Evolutionary conservation across 2,113 vertebrate genomes (phyloP), one percentile per base, ranked within the genome.

Genomic region (Tauraco erythrolophus): DNA sequence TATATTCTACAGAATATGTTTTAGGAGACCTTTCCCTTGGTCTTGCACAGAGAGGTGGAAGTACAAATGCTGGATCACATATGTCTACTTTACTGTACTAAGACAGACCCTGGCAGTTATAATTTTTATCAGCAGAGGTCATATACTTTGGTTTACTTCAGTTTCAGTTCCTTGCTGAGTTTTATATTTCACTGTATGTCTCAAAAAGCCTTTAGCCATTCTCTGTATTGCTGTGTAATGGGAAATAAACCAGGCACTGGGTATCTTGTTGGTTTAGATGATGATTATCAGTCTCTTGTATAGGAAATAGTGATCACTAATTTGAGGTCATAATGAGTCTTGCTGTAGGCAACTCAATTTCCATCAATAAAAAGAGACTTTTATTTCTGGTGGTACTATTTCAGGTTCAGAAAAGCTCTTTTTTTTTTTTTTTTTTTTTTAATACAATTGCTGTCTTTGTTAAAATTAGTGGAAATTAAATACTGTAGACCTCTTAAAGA

Each of bases 251-350:
- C 56, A 95, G 11, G 21, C 10, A 60, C 43, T 25, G n/a, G 56
- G 7, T 45, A 53, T 84, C 54, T 83, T 95, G 4, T 86, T 95
- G 46, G 8, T 96, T 95, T 94, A 96, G 31, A 60, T 53, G 10
- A 57, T 87, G 65, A 74, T 68, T 76, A 70, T 92, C 43, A 58
- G 11, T 72, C 15, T 53, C 2, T 48, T 64, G 35, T 53, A 24
- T 25, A 53, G 7, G 19, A 98, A 83, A 96, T 96, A 87, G 11
- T 90, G 22, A 83, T 88, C 31, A 62, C 43, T 95, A 91, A 84
- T 95, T 95, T 94, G 80, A 96, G 31, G 39, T 92, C 79, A 94
- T 65, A 54, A 84, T 33, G 45, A 87, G 61, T 91, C 71, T 17
- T 95, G 15, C 12, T 78, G 30, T 18, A 33, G 61, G 30, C 56